Evolutionary conservation across 2,888 invertebrate species (phyloP), one percentile per base, ranked within the genome.

Genomic region (Trissolcus japonicus): DNA sequence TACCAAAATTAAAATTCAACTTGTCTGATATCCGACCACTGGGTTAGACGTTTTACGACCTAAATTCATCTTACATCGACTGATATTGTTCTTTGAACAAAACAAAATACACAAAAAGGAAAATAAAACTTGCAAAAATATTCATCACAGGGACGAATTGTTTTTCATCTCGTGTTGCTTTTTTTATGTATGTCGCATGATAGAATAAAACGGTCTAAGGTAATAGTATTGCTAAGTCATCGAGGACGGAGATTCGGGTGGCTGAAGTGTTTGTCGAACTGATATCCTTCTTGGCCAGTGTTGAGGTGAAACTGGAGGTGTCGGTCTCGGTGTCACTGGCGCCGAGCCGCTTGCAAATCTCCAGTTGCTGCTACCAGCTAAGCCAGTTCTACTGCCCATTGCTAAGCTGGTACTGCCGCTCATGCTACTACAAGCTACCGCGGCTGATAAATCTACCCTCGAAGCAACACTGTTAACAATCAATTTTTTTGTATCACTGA

Each of bases 251-350:
- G 82, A 82, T 43, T 82, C 80, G 11, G 85, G 86, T 55, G 87
- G 67, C 69, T 85, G 82, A 40, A 85, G 76, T 25, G 84, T 78
- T 66, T 85, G 84, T 35, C 86, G 80, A 59, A 68, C 73, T 62
- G 87, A 83, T 16, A 82, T 78, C 25, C 87, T 83, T 6, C 88
- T 80, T 9, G 93, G 91, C 78, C 92, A 92, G 75, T 93, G 93
- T 57, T 93, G 92, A 19, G 95, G 95, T 43, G 95, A 94, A 43
- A 93, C 91, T 56, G 95, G 95, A 54, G 95, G 95, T 50, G 94
- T 95, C 41, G 92, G 90, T 63, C 92, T 92, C 0, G 95, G 95
- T 14, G 95, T 94, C 46, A 92, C 91, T 16, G 95, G 95, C 48
- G 95, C 95, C 13, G 95, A 94, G 57, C 93, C 92, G 11, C 93